Conservation (phyloP, 2,113 vertebrate species). For the Puffinus mauretanicus region DNA sequence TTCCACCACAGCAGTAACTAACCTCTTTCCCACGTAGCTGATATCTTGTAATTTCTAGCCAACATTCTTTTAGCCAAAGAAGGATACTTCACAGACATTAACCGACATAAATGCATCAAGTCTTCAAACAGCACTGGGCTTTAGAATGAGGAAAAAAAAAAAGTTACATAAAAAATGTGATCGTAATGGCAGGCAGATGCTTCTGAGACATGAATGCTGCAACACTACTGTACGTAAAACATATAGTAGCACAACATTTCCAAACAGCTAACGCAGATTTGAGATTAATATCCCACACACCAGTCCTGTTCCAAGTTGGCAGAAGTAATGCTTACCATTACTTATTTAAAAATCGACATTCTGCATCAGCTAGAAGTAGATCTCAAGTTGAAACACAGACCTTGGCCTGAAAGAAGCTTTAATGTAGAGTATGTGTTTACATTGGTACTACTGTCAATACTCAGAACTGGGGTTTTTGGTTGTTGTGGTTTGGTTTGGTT, state of each 20-base stretch:
- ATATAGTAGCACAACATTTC: background rate
- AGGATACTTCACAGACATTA: conserved; percentile 75
- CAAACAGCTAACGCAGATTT: background rate
- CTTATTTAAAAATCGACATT: background rate
- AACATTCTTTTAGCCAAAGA: conserved; percentile 76
- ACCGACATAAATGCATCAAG: conserved; percentile 85
- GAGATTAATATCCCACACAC: background rate
- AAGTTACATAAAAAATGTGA: background rate
- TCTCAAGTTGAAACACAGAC: background rate
- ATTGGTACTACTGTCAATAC: background rate
- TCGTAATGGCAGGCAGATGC: background rate
- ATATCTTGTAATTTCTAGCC: conserved; percentile 76
- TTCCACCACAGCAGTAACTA: background rate
- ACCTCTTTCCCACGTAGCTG: conserved; percentile 88
- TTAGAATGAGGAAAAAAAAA: conserved; percentile 4
- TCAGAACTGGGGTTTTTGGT: background rate
- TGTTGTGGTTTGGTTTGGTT: background rate
- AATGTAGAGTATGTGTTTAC: background rate
- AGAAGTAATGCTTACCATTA: background rate
- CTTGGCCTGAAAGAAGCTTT: background rate
- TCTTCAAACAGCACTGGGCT: conserved; percentile 84
- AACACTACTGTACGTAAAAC: background rate
- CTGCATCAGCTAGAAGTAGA: background rate
- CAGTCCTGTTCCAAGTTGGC: background rate
- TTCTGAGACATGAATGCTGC: background rate